Percentiles rank a stretch among this genome's conserved stretches.
Conservation (phyloP, 2,888 invertebrate genomes). For the Omphaloscelis lunosa region DNA sequence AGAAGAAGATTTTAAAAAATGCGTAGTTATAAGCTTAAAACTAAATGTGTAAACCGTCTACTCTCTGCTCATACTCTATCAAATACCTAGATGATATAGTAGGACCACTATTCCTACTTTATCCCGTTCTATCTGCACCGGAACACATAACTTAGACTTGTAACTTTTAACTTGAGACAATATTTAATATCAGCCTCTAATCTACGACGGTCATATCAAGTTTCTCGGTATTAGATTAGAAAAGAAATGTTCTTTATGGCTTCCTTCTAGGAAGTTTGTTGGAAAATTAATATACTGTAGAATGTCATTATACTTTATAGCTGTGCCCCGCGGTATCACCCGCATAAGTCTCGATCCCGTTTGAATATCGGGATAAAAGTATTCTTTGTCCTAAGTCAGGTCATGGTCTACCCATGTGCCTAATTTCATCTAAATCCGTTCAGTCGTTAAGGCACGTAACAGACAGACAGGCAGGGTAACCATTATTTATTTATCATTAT, state of each 20-base stretch:
- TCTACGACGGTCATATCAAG: slow-evolving; percentile 50
- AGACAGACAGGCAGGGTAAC: too few species aligned
- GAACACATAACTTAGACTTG: slow-evolving; percentile 55
- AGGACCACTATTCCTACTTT: slow-evolving; percentile 31
- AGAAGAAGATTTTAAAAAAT: background rate
- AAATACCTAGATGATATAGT: slow-evolving; percentile 27
- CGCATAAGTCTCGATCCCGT: too few species aligned
- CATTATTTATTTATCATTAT: too few species aligned
- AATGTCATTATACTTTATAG: background rate
- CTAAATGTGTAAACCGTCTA: background rate
- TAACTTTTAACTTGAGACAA: slow-evolving; percentile 59
- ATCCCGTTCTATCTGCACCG: slow-evolving; percentile 38
- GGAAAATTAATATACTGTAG: slow-evolving; percentile 15
- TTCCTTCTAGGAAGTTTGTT: slow-evolving; percentile 5
- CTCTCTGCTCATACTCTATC: slow-evolving; percentile 24
- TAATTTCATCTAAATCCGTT: too few species aligned
- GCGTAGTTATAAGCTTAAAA: background rate
- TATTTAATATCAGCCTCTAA: slow-evolving; percentile 51
- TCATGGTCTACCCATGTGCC: too few species aligned
- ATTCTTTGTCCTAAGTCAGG: too few species aligned
- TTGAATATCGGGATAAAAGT: too few species aligned
- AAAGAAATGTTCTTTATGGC: slow-evolving; percentile 19
- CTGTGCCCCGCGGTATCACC: background rate
- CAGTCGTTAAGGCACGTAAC: too few species aligned
- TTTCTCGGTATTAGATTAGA: slow-evolving; percentile 45